These are phyloP conservation scores for Serilophus lunatus DNA, from an alignment of 2,113 vertebrate genomes.

Conservation along the genomic window DNA sequence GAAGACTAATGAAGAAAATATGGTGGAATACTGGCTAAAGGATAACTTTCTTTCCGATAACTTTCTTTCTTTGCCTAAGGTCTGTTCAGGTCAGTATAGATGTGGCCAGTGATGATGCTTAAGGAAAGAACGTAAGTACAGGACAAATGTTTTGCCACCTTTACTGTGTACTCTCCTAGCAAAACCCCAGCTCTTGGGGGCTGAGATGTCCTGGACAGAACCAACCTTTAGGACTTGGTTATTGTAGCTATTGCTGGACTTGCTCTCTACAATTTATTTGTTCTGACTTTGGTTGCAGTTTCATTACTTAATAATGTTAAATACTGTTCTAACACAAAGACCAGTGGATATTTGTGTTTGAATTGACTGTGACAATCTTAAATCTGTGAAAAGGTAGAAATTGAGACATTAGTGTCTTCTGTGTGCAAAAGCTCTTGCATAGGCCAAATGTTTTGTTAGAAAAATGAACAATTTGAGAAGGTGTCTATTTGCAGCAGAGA, in stretches of 20 bases:
- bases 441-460: not conserved
- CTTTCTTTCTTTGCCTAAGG: rapidly evolving
- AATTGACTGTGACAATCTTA: not conserved
- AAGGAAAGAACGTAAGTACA: not conserved
- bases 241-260: not conserved
- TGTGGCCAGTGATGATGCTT: not conserved
- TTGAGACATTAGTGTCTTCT: not conserved
- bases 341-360: not conserved
- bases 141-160: not conserved
- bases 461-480: not conserved
- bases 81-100: not conserved
- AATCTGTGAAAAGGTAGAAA: not conserved
- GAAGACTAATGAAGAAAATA: not conserved
- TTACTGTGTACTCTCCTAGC: not conserved
- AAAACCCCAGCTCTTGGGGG: not conserved
- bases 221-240: not conserved
- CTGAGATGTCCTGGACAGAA: not conserved
- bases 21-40: not conserved
- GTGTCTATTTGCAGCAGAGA: rapidly evolving
- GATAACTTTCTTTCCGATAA: not conserved
- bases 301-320: not conserved
- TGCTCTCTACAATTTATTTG: not conserved
- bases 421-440: not conserved
- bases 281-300: not conserved
- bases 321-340: not conserved